Percentiles rank a stretch among this genome's conserved stretches.
These are phyloP conservation scores for Callospermophilus lateralis DNA, from an alignment of 2,113 vertebrate species.

Conservation along the genomic window DNA sequence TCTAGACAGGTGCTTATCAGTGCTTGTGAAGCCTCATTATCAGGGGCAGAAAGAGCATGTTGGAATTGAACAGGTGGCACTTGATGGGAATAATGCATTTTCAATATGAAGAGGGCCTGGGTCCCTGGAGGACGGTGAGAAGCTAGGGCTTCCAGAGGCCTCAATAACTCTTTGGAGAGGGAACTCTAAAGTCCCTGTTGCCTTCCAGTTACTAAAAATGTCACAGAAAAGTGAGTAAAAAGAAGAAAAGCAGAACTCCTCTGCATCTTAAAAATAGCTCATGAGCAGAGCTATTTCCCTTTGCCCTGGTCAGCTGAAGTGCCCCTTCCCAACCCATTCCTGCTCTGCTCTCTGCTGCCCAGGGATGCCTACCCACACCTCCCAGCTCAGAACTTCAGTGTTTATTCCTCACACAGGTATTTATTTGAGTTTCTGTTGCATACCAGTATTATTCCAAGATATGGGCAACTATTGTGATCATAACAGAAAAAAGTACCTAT, in stretches of 20 bases:
- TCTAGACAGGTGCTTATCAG: neutral
- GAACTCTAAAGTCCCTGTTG: neutral
- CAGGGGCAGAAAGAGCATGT: neutral
- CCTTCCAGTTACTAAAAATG: neutral
- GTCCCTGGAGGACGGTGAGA: neutral
- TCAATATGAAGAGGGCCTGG: neutral
- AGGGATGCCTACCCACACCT: neutral
- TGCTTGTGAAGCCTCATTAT: neutral
- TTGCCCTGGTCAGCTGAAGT: neutral
- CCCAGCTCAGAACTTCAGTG: neutral
- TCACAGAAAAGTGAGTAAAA: neutral
- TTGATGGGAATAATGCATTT: neutral
- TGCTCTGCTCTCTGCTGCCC: neutral
- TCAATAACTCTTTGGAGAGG: neutral
- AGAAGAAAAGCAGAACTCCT: neutral
- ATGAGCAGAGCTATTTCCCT: neutral
- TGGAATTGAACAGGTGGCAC: neutral
- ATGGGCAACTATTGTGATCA: neutral
- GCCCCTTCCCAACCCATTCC: neutral
- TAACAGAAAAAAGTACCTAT: neutral
- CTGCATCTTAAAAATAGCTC: neutral
- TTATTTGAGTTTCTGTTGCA: neutral
- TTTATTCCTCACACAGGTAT: neutral
- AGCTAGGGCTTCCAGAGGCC: neutral
- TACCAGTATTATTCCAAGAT: no score